phyloP scores from a whole-genome alignment of 1,140 invertebrate genomes.

The Drosophila albomicans region DNA sequence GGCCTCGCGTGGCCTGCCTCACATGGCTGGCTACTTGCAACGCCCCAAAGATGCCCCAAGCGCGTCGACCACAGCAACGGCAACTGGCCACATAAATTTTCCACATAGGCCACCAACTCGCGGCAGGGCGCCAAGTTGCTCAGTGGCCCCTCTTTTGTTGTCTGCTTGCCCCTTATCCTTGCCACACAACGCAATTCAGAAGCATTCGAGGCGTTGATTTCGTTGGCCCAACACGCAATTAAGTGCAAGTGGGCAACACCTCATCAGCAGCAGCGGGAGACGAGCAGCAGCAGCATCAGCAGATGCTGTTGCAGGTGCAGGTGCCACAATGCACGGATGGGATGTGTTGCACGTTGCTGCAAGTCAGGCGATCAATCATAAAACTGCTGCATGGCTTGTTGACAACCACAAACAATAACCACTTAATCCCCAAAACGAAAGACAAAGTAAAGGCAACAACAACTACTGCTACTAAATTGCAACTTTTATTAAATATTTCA shows the following conservation, averaged over 20 bases:
- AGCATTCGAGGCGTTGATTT: constrained; percentile 72
- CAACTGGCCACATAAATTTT: constrained; percentile 77
- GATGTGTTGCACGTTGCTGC: constrained; percentile 17
- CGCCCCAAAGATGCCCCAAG: constrained; percentile 51
- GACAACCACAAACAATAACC: constrained; percentile 47
- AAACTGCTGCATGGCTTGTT: constrained; percentile 21
- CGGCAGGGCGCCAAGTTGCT: constrained; percentile 43
- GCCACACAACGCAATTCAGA: constrained; percentile 43
- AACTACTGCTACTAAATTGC: too few species aligned
- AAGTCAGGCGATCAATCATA: constrained; percentile 43
- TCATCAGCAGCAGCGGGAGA: constrained; percentile 40
- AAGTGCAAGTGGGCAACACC: constrained; percentile 77
- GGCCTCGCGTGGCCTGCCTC: too few species aligned
- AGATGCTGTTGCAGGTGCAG: constrained; percentile 3
- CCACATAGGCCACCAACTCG: constrained; percentile 54
- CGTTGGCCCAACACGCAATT: constrained; percentile 74
- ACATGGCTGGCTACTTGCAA: constrained; percentile 33
- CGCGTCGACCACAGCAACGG: constrained; percentile 9
- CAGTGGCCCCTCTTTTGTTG: background rate
- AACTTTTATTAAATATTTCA: too few species aligned
- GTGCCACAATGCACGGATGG: background rate
- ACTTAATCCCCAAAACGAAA: constrained; percentile 20
- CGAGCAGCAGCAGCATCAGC: constrained; percentile 3
- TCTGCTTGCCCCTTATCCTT: background rate
- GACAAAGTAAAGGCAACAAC: too few species aligned